phyloP scores from a whole-genome alignment of 2,888 invertebrate species.

The Prosapia bicincta region DNA sequence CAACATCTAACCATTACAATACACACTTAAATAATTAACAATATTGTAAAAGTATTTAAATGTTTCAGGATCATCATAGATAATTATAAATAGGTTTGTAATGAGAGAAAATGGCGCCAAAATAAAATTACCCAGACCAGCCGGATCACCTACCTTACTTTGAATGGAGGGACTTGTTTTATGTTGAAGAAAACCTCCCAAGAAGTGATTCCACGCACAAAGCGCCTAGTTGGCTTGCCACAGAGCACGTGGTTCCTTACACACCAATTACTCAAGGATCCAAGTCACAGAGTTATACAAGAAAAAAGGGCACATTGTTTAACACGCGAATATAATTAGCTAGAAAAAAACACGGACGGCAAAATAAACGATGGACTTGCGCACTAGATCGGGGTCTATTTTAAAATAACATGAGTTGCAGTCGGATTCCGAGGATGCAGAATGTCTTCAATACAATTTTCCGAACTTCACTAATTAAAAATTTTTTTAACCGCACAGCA shows the following conservation, averaged over 20 bases:
- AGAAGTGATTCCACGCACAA: background rate
- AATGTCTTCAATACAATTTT: background rate
- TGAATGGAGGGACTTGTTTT: background rate
- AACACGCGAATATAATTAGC: slow-evolving; percentile 1
- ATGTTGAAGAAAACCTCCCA: background rate
- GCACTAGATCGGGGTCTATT: slow-evolving; percentile 16
- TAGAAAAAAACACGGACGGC: slow-evolving; percentile 21
- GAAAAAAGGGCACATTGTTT: slow-evolving; percentile 16
- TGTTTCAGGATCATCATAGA: no score
- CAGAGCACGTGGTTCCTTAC: background rate
- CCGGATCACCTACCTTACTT: background rate
- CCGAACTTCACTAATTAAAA: background rate
- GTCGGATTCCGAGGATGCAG: slow-evolving; percentile 1
- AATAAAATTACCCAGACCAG: background rate
- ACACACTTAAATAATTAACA: no score
- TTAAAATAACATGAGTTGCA: slow-evolving; percentile 18
- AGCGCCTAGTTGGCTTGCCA: background rate
- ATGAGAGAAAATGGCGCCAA: background rate
- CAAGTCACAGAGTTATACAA: background rate
- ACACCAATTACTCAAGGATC: background rate
- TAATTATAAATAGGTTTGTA: no score
- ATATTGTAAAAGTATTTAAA: no score
- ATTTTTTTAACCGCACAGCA: slow-evolving; percentile 19
- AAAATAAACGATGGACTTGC: slow-evolving; percentile 14
- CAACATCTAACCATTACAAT: no score